A percentile compares a stretch with the other conserved stretches of the same genome.
Evolutionary conservation across 2,797 vertebrate genomes (phyloP).

Genomic region (Argya squamiceps): DNA sequence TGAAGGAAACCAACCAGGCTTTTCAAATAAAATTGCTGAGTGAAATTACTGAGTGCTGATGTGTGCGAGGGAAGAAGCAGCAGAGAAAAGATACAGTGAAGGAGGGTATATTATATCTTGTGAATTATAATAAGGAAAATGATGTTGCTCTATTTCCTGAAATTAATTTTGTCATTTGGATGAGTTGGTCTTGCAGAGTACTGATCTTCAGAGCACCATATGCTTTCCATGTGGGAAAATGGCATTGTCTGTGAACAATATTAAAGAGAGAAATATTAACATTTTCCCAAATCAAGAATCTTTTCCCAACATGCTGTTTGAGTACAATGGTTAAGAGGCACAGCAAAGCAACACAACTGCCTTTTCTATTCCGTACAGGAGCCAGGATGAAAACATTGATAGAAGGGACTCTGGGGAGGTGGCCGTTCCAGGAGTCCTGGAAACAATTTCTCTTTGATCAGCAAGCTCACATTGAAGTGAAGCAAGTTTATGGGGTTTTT

Average conservation of each 20-base stretch:
- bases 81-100: not conserved
- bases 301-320: not conserved
- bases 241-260: not conserved
- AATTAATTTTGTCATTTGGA: not conserved
- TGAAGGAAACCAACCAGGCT: not conserved
- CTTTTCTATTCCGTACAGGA: not conserved
- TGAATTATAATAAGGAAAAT: not conserved
- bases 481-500: not conserved
- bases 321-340: not conserved
- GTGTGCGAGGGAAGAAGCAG: not conserved
- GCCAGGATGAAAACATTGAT: not conserved
- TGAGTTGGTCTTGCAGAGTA: not conserved
- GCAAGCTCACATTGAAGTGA: not conserved
- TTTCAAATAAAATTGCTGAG: conserved; percentile 14
- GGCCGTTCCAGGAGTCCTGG: not conserved
- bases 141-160: not conserved
- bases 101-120: not conserved
- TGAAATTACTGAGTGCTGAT: not conserved
- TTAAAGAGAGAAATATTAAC: not conserved
- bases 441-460: conserved; percentile 37
- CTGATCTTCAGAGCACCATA: not conserved
- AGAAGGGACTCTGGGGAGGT: not conserved
- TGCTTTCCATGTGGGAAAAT: not conserved
- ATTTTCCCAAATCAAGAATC: not conserved
- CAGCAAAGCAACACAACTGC: not conserved